These are phyloP conservation scores for Rhynchomys soricoides DNA, from an alignment of 2,113 vertebrate species.

Conservation along the genomic window DNA sequence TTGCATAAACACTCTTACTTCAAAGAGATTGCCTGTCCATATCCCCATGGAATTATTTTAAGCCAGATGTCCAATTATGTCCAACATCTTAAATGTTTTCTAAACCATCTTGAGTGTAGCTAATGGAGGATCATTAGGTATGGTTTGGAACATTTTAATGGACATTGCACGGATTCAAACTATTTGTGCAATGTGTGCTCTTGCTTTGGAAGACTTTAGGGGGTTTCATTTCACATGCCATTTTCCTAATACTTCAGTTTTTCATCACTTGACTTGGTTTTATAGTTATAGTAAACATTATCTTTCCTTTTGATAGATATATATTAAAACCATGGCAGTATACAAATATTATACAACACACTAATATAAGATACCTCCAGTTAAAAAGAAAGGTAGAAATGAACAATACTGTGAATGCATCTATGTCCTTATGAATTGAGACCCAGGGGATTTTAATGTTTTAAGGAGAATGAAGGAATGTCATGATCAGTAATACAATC, in stretches of 20 bases:
- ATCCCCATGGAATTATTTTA: constrained; percentile 48
- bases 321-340: background rate
- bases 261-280: constrained; percentile 42
- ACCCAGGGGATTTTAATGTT: background rate
- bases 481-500: background rate
- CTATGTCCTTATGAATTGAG: background rate
- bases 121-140: constrained; percentile 59
- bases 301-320: constrained; percentile 26
- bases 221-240: background rate
- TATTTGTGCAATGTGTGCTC: background rate
- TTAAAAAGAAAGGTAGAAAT: background rate
- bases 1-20: constrained; percentile 74
- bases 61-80: constrained; percentile 49
- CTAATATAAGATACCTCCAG: background rate
- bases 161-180: constrained; percentile 3
- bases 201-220: background rate
- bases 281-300: constrained; percentile 8
- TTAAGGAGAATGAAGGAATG: background rate
- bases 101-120: constrained; percentile 39
- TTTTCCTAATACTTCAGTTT: background rate
- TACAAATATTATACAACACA: background rate
- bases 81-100: constrained; percentile 53
- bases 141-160: constrained; percentile 15
- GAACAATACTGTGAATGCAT: background rate
- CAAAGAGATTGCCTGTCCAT: constrained; percentile 44